Base-by-base conservation (phyloP, 92 coral and sea anemone genomes). In the Meandrina meandrites region DNA sequence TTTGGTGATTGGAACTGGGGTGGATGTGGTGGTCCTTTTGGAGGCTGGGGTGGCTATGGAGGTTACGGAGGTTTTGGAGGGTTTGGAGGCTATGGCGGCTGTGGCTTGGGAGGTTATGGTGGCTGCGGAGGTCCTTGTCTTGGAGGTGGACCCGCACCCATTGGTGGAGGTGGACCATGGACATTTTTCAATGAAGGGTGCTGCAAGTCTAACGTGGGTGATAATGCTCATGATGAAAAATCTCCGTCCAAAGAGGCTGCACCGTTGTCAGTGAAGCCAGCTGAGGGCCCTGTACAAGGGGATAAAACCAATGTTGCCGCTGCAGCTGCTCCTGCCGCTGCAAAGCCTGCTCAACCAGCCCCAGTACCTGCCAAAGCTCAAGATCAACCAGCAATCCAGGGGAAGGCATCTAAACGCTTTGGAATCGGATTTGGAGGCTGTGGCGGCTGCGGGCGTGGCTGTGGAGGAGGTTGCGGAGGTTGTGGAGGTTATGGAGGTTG, bases 151-250 rank as follows among this genome's bases (percentile, higher is more conserved):
- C 86, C 86, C 8, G 24, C 85, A 67, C 45, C 72, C 16, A 48
- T 88, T 51, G 79, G 90, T 51, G 79, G 90, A 77, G 42, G 36
- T 56, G 79, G 90, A 85, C 79, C 87, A 31, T 75, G 90, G 88
- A 85, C 88, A 66, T 85, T 24, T 48, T 93, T 88, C 84, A 91
- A 88, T 74, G 76, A 84, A 68, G 95, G 95, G 9, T 94, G 79
- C 87, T 94, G 96, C 78, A 94, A 93, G 77, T 94, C 94, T 51
- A 95, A 95, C 54, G 93, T 95, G 82, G 92, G 91, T 28, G 88
- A 76, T 85, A 77, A 27, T 67, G 82, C 66, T 30, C 58, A 48
- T 40, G 88, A 47, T 78, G 77, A 32, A 0, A 76, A 76, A 11
- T 78, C 76, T 16, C 76, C 77, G 19, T 60, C 34, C 35, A 85